Conservation (phyloP, 2,113 vertebrate species). For the Calidris pugnax region DNA sequence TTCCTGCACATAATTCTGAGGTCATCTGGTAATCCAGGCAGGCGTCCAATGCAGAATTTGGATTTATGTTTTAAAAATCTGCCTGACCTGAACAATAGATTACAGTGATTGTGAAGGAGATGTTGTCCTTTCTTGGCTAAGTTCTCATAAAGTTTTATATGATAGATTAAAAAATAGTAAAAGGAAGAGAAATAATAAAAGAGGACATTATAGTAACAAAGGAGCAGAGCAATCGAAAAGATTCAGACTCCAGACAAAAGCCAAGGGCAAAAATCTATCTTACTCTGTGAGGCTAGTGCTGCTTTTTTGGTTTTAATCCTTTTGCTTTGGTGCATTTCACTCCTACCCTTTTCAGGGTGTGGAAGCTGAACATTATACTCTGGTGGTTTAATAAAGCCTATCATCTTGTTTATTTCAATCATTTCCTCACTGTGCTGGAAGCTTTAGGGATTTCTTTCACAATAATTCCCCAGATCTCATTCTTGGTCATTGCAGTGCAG, state of each 20-base stretch:
- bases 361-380: neutral
- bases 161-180: slow-evolving; percentile 46
- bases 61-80: slow-evolving; percentile 16
- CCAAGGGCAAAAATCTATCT: slow-evolving; percentile 52
- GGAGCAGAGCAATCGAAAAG: neutral
- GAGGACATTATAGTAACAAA: slow-evolving; percentile 25
- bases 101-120: slow-evolving; percentile 12
- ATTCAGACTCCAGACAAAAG: slow-evolving; percentile 40
- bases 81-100: neutral
- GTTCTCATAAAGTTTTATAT: slow-evolving; percentile 46
- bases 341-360: neutral
- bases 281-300: neutral
- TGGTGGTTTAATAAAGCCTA: slow-evolving; percentile 61
- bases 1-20: neutral
- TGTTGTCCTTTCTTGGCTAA: slow-evolving; percentile 16
- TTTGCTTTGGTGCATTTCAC: slow-evolving; percentile 50
- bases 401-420: slow-evolving; percentile 65
- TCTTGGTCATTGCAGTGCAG: slow-evolving; percentile 70
- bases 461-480: slow-evolving; percentile 76
- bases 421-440: slow-evolving; percentile 65
- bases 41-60: neutral
- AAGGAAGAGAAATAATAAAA: slow-evolving; percentile 42
- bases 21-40: neutral
- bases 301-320: slow-evolving; percentile 33
- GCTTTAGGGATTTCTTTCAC: slow-evolving; percentile 74